Percentiles rank a stretch among this genome's conserved stretches.
phyloP scores from a whole-genome alignment of 2,888 invertebrate genomes.

The Dryomyza anilis region DNA sequence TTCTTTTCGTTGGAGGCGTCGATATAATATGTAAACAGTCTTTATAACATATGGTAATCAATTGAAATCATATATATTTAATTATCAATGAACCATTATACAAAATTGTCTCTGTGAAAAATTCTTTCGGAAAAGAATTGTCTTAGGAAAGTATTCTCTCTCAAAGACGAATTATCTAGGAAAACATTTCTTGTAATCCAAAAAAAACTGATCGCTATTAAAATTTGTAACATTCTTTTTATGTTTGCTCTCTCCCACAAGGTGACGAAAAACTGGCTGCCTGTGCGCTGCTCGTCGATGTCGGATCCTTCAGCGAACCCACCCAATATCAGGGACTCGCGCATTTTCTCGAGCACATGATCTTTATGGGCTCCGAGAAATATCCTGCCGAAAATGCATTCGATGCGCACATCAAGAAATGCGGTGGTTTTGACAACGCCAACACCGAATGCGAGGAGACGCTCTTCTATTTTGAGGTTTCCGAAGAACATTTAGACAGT shows the following conservation, averaged over 20 bases:
- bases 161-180: not conserved
- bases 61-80: too few relatives aligned
- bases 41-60: too few relatives aligned
- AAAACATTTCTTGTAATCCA: not conserved
- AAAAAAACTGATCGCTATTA: not conserved
- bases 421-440: conserved; percentile 87
- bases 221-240: not conserved
- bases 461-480: conserved; percentile 86
- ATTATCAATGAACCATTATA: too few relatives aligned
- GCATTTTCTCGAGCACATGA: conserved; percentile 88
- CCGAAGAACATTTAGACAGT: conserved; percentile 75
- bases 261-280: conserved; percentile 67
- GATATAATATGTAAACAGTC: too few relatives aligned
- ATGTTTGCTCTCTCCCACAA: not conserved
- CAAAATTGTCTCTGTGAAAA: not conserved
- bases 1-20: too few relatives aligned
- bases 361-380: conserved; percentile 92
- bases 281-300: conserved; percentile 75
- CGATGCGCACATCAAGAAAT: conserved; percentile 79
- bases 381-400: conserved; percentile 86
- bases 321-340: conserved; percentile 79
- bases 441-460: conserved; percentile 87
- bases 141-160: not conserved
- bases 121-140: not conserved
- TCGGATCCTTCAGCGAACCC: conserved; percentile 81